These are phyloP conservation scores for Oceanites oceanicus DNA, from an alignment of 2,113 vertebrate genomes.

Conservation along the genomic window DNA sequence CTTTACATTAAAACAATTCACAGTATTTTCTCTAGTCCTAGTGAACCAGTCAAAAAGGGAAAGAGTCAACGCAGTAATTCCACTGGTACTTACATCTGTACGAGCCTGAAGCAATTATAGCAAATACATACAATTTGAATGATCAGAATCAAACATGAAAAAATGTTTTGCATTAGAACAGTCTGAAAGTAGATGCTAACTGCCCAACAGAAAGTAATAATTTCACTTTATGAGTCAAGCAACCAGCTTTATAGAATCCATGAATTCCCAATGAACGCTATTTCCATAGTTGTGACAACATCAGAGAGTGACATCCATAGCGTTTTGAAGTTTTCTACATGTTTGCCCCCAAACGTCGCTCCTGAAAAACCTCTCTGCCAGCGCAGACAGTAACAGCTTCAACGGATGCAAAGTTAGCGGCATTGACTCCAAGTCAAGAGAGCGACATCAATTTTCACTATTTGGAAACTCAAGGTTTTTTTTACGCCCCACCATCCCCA, in stretches of 20 bases:
- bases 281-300: not conserved
- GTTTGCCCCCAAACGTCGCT: not conserved
- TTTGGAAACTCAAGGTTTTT: not conserved
- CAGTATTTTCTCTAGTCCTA: not conserved
- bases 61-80: not conserved
- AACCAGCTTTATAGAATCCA: not conserved
- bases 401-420: accelerated
- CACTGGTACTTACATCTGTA: not conserved
- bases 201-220: not conserved
- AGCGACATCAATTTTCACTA: not conserved
- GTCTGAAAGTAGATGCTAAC: not conserved
- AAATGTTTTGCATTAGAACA: not conserved
- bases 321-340: not conserved
- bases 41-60: not conserved
- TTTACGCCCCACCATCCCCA: not conserved
- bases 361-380: not conserved
- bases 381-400: not conserved
- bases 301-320: not conserved
- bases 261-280: not conserved
- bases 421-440: not conserved
- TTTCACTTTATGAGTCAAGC: not conserved
- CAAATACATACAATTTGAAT: not conserved
- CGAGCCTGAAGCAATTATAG: not conserved
- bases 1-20: not conserved
- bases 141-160: not conserved